A percentile compares a stretch with the other conserved stretches of the same genome.
phyloP scores from a whole-genome alignment of 2,888 invertebrate species.

The Iselma pallidipennis region DNA sequence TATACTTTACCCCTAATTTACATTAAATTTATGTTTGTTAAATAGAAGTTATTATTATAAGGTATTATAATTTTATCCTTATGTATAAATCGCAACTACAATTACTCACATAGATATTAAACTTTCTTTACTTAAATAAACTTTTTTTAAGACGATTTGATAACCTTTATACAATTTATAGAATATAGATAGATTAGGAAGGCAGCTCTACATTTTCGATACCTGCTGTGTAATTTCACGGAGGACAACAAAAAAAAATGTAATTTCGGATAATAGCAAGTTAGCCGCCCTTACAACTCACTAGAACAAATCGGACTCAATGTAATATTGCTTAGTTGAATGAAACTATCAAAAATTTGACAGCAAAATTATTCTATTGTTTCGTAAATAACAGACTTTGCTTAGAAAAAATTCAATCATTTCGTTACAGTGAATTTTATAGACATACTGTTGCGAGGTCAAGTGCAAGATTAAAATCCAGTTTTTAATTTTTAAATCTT shows the following conservation, averaged over 20 bases:
- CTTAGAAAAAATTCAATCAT: background rate
- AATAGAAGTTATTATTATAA: background rate
- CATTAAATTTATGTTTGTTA: conserved; percentile 12
- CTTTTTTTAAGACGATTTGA: background rate
- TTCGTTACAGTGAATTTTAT: background rate
- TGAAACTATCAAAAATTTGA: background rate
- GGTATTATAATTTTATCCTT: background rate
- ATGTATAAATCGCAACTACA: background rate
- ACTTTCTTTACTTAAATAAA: background rate
- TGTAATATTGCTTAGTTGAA: background rate
- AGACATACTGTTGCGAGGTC: background rate
- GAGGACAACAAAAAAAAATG: conserved; percentile 1
- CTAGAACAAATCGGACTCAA: background rate
- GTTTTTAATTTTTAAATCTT: background rate
- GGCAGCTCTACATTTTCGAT: conserved; percentile 5
- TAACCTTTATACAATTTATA: background rate
- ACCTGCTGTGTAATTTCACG: conserved; percentile 8
- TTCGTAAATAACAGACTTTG: background rate
- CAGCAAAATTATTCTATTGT: background rate
- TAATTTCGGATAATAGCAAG: conserved; percentile 5
- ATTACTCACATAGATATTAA: background rate
- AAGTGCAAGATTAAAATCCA: background rate
- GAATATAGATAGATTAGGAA: background rate
- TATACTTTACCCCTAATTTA: conserved; percentile 11
- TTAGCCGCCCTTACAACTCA: conserved; percentile 1